A percentile compares a stretch with the other conserved stretches of the same genome.
These are phyloP conservation scores for Melangyna quadrimaculata DNA, from an alignment of 2,888 invertebrate species.

Conservation along the genomic window DNA sequence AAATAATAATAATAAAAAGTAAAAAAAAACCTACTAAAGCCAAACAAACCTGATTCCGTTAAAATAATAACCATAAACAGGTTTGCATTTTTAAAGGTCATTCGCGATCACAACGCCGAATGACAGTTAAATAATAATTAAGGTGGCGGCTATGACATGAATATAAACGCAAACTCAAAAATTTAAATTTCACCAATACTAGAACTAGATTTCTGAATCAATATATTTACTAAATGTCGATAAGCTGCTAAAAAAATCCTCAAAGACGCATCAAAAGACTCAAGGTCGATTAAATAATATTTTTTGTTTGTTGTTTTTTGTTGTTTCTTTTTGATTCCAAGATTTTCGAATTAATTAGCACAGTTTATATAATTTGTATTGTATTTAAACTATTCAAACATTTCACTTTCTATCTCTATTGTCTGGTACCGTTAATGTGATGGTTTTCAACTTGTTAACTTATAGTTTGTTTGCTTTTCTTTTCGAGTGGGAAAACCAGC, in stretches of 20 bases:
- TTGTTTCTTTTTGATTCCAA: neutral
- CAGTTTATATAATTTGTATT: conserved; percentile 31
- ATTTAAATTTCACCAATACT: conserved; percentile 16
- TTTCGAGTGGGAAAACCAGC: neutral
- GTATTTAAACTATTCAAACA: neutral
- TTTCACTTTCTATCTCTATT: conserved; percentile 65
- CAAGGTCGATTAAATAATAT: conserved; percentile 59
- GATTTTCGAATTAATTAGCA: conserved; percentile 35
- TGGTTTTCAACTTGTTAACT: neutral
- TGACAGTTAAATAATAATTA: neutral
- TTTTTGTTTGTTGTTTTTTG: conserved; percentile 2
- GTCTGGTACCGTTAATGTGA: conserved; percentile 28
- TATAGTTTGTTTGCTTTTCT: neutral
- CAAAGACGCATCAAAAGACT: conserved; percentile 34
- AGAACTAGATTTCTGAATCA: conserved; percentile 36
- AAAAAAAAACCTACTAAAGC: neutral
- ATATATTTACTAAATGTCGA: conserved; percentile 2
- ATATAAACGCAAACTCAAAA: conserved; percentile 6
- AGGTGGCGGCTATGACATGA: neutral
- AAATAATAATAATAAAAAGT: neutral
- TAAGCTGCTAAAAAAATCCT: neutral
- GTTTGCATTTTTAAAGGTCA: conserved; percentile 60
- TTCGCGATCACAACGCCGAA: conserved; percentile 25
- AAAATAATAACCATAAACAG: conserved; percentile 57
- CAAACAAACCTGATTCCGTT: conserved; percentile 39